These are phyloP conservation scores for Varanus salvator DNA, from an alignment of 2,113 vertebrate genomes.

Conservation along the genomic window DNA sequence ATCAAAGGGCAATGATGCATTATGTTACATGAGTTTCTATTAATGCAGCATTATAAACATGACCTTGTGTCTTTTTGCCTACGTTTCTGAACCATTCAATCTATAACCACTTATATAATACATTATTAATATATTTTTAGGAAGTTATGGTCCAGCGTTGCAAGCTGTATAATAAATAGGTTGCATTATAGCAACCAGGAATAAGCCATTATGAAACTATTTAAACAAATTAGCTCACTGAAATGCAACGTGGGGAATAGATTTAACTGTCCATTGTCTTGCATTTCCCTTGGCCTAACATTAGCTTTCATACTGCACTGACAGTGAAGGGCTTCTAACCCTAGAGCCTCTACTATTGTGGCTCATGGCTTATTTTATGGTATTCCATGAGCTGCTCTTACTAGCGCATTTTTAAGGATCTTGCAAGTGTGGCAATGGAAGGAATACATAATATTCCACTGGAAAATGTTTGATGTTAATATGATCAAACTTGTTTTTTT, in stretches of 20 bases:
- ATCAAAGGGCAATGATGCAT: conserved; percentile 15
- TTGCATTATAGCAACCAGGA: conserved; percentile 14
- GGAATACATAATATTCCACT: not conserved
- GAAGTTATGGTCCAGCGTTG: conserved; percentile 10
- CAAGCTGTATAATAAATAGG: conserved; percentile 32
- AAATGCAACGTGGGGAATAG: not conserved
- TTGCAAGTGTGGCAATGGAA: not conserved
- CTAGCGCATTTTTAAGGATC: not conserved
- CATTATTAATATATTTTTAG: conserved; percentile 63
- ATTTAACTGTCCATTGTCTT: not conserved
- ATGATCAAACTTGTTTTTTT: not conserved
- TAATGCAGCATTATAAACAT: conserved; percentile 38
- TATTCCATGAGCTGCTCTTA: not conserved
- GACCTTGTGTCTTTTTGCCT: conserved; percentile 45
- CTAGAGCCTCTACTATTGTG: not conserved
- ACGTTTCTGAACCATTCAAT: conserved; percentile 53
- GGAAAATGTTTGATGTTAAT: not conserved
- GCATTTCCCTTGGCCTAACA: not conserved
- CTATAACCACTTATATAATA: conserved; percentile 58
- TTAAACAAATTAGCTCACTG: conserved; percentile 27
- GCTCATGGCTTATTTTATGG: not conserved
- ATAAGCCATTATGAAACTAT: conserved; percentile 31
- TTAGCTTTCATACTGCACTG: conserved; percentile 6
- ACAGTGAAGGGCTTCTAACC: not conserved
- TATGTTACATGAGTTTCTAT: conserved; percentile 24